Base-by-base conservation (phyloP, 2,113 vertebrate species). In the Quiscalus mexicanus region DNA sequence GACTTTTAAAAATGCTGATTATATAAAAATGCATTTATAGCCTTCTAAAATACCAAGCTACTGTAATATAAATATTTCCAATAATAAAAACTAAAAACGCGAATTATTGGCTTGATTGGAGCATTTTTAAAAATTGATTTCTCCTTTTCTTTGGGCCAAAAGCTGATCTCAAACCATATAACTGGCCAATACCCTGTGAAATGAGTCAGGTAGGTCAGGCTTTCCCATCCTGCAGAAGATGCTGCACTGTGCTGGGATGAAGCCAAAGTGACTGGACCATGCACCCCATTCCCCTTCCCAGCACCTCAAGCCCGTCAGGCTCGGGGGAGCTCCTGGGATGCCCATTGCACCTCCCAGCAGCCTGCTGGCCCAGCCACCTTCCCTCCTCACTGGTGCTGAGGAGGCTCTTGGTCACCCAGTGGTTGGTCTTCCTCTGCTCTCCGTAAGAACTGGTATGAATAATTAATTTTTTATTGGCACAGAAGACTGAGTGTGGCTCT, bases 21-120 rank as follows among this genome's bases (percentile, higher is more conserved):
- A 91, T 94, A 87, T 93, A 95, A 93, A 85, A 89, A 73, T 42
- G 71, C 87, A 68, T 92, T 92, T 95, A 97, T 92, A 95, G 70
- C 76, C 84, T 95, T 96, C 76, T 80, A 58, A 92, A 93, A 94
- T 91, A 89, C 75, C 90, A 93, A 77, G 92, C 71, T 91, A 91
- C 77, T 71, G 60, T 83, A 95, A 96, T 94, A 96, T 71, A 96
- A 97, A 95, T 94, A 96, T 92, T 96, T 87, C 92, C 71, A 96
- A 96, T 89, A 78, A 93, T 83, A 93, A 88, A 67, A 88, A 71
- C 30, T n/a, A 44, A 93, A 94, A 96, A 92, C 62, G 71, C 16
- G 4, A n/a, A 82, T 89, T 96, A 81, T 92, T 96, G 92, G 91
- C 68, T 87, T 55, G 63, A 86, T 90, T 78, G 69, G 64, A 81